phyloP scores from a whole-genome alignment of 1,140 invertebrate species.

The Hypsibius dujardini region DNA sequence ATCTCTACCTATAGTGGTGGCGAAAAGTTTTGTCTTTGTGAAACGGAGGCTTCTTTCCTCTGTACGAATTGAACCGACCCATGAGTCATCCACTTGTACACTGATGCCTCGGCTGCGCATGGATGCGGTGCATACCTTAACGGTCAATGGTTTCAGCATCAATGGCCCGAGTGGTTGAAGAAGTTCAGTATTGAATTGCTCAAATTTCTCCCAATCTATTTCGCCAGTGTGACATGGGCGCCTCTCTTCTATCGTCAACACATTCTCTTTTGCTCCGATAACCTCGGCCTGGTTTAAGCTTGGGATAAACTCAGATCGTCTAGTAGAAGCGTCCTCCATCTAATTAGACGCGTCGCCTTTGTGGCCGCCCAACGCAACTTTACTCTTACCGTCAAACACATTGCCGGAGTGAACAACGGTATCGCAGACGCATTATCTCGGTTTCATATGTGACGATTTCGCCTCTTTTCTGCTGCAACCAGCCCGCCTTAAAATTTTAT shows the following conservation, averaged over 20 bases:
- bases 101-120: not conserved
- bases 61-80: not conserved
- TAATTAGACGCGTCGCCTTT: not conserved
- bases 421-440: slow-evolving; percentile 5
- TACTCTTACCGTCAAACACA: not conserved
- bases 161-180: not conserved
- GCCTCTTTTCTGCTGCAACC: not conserved
- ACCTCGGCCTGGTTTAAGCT: not conserved
- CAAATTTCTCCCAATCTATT: not conserved
- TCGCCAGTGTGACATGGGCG: no score
- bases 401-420: not conserved
- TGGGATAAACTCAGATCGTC: not conserved
- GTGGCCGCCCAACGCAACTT: not conserved
- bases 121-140: not conserved
- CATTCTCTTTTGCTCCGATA: not conserved
- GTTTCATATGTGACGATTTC: not conserved
- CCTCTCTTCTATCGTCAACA: not conserved
- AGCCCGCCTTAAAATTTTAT: no score
- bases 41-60: not conserved
- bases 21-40: not conserved
- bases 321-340: not conserved
- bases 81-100: not conserved
- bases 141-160: not conserved
- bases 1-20: not conserved
- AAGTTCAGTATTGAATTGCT: not conserved